These are phyloP conservation scores for Tenthredo mesomela DNA, from an alignment of 2,888 invertebrate genomes.

Conservation along the genomic window DNA sequence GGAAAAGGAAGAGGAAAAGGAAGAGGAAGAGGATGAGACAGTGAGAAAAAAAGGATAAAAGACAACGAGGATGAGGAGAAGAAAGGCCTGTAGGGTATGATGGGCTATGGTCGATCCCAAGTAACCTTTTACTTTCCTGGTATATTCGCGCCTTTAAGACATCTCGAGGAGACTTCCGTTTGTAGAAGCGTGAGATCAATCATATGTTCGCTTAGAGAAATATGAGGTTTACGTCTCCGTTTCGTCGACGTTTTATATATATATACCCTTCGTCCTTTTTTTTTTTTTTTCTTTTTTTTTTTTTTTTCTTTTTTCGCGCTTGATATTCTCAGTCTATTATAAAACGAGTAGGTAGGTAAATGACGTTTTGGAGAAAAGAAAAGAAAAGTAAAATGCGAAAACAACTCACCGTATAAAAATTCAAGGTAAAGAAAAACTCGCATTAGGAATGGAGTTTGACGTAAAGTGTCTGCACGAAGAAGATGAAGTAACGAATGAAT, in stretches of 20 bases:
- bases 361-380: too few species aligned
- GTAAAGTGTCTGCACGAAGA: constrained; percentile 1
- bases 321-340: too few species aligned
- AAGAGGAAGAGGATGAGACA: background rate
- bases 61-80: background rate
- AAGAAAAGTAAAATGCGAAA: too few species aligned
- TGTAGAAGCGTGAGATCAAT: background rate
- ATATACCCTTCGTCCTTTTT: background rate
- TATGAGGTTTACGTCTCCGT: background rate
- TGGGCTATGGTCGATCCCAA: background rate
- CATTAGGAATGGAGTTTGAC: background rate
- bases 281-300: background rate
- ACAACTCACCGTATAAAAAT: too few species aligned
- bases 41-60: background rate
- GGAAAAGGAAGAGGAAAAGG: background rate
- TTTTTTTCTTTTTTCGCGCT: background rate
- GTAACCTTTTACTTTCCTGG: constrained; percentile 10
- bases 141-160: background rate
- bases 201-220: background rate
- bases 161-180: constrained; percentile 19
- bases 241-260: background rate
- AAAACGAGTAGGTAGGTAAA: too few species aligned
- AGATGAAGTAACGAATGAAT: background rate
- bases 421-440: background rate
- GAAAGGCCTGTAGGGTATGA: background rate